phyloP scores from a whole-genome alignment of 2,888 invertebrate genomes.

The Pachydiplax longipennis region DNA sequence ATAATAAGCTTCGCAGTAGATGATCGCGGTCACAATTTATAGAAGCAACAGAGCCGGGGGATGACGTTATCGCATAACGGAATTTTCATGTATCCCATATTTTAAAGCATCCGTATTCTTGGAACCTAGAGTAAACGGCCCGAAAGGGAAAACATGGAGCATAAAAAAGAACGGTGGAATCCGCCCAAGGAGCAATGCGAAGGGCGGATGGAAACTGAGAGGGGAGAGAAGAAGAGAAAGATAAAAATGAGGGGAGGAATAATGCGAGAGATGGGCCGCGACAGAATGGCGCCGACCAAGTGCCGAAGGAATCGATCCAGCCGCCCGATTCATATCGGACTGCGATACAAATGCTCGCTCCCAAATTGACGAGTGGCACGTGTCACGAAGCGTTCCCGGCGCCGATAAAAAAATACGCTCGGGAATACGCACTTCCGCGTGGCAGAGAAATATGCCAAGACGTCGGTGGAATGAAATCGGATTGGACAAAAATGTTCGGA shows the following conservation, averaged over 20 bases:
- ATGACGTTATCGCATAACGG: no score
- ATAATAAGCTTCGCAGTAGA: no score
- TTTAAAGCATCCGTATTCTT: no score
- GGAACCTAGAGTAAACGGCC: no score
- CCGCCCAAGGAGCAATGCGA: background rate
- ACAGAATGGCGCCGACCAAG: background rate
- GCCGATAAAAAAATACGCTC: background rate
- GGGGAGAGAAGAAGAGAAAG: background rate
- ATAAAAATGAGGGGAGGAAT: background rate
- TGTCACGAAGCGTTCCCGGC: background rate
- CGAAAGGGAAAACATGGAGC: background rate
- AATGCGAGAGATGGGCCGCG: background rate
- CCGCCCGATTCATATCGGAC: background rate
- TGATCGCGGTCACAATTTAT: no score
- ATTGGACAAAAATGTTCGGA: background rate
- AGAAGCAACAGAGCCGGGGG: no score
- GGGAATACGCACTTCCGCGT: background rate
- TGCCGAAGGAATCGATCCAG: background rate
- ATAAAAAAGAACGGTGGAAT: background rate
- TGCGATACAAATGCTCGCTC: background rate
- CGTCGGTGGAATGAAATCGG: background rate
- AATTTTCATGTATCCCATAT: no score
- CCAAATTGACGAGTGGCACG: background rate
- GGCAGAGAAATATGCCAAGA: background rate
- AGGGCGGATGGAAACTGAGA: background rate